Evolutionary conservation across 2,797 vertebrate species (phyloP), one percentile per base, ranked within the genome.

Genomic region (Falco columbarius): DNA sequence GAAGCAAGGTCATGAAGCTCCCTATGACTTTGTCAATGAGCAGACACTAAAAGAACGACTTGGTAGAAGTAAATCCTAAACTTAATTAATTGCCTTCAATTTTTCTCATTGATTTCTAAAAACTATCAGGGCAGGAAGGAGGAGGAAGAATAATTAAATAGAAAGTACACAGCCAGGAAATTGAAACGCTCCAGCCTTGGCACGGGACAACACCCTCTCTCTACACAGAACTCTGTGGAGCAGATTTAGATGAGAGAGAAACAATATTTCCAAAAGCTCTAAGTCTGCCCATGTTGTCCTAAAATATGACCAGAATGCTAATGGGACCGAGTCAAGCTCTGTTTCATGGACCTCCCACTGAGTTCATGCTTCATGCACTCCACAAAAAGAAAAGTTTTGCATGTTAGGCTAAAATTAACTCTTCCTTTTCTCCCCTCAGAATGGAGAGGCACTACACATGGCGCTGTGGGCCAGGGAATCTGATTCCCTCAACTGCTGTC

Each of bases 291-390:
- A 86, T 75, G 88, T 67, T 72, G 65, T 81, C 71, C 54, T 90
- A 81, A 96, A 95, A 90, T 72, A 89, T 89, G 73, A 86, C 65
- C 86, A 90, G 82, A 95, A 95, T 92, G 81, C 73, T 96, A 94
- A 86, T 52, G 30, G 70, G 4, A 42, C 29, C 89, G 62, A 93
- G 68, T 61, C 61, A 93, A 65, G 15, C 80, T 85, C 81, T 83
- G 49, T 65, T 94, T 86, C 70, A 65, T n/a, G 46, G 93, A 92
- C 92, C 88, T 90, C 92, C 93, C 88, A 81, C 77, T 20, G 38
- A 82, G 86, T 92, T 73, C 23, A 23, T 89, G 81, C 77, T 94
- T 80, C 84, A 56, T 1, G 2, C 32, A 36, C 47, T 62, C 24
- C 47, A 61, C 30, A 76, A 44, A 85, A 93, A 77, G 32, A 81